phyloP scores from a whole-genome alignment of 2,888 invertebrate species.

The Caenorhabditis sp. region DNA sequence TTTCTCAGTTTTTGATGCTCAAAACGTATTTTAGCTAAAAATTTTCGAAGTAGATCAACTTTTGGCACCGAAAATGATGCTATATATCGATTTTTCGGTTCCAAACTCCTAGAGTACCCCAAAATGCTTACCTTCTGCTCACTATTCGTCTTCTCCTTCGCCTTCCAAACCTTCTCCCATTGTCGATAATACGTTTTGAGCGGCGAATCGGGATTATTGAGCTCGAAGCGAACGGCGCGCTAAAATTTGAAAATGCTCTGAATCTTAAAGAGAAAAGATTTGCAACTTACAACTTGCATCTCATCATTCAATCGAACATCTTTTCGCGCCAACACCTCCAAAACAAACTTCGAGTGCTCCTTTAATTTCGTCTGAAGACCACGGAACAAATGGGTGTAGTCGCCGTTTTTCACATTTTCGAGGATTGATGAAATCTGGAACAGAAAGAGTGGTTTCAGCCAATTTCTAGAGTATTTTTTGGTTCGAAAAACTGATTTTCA shows the following conservation, averaged over 20 bases:
- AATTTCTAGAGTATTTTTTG: no score
- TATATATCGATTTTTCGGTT: background rate
- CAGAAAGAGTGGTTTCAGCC: no score
- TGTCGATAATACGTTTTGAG: constrained; percentile 51
- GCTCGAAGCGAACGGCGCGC: constrained; percentile 46
- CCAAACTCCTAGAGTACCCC: background rate
- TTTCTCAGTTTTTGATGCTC: no score
- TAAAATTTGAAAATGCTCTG: constrained; percentile 3
- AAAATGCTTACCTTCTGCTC: constrained; percentile 16
- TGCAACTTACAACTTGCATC: constrained; percentile 45
- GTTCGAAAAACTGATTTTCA: no score
- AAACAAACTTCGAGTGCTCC: constrained; percentile 45
- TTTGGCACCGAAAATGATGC: no score
- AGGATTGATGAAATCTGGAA: constrained; percentile 36
- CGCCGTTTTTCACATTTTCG: constrained; percentile 48
- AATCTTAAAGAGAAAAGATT: background rate
- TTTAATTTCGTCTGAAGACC: constrained; percentile 48
- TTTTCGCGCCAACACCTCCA: constrained; percentile 25
- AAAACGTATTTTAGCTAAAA: no score
- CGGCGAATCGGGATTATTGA: constrained; percentile 52
- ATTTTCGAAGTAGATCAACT: no score
- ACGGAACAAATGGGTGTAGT: constrained; percentile 52
- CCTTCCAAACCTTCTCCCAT: constrained; percentile 58
- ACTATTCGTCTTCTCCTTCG: constrained; percentile 35
- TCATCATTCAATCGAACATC: constrained; percentile 44